Evolutionary conservation across 2,113 vertebrate species (phyloP), one percentile per base, ranked within the genome.

Genomic region (Dolichallabes microphthalmus): DNA sequence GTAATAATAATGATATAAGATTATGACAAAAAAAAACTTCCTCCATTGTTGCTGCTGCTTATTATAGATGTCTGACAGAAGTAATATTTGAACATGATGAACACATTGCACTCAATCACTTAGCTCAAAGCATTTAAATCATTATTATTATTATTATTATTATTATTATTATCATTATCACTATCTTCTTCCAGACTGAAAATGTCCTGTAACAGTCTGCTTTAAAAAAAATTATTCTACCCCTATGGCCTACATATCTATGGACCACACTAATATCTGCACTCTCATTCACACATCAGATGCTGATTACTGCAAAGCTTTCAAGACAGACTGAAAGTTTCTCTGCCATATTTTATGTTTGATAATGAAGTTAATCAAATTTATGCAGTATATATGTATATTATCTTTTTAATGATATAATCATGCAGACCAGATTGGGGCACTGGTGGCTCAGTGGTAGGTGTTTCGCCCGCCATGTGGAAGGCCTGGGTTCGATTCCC

Each of bases 281-380:
- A n/a, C 55, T 50, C 15, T 71, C 64, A 80, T 91, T 85, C 89
- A 89, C 58, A 89, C 87, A 45, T 45, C 45, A 45, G 45, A 45
- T 45, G 45, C 45, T 45, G 7, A 45, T 45, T 91, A 90, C 82
- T 92, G 90, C 88, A 92, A 91, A 92, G 90, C 91, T 92, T 94
- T 93, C 90, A 93, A 90, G 93, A 93, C 92, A 92, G 90, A 86
- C 91, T 92, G 93, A 93, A 92, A 92, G 92, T 92, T 92, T 93
- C 83, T 86, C 88, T 87, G 71, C 91, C 91, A 88, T 90, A 82
- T 60, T 90, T 83, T 87, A 55, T 91, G 89, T 64, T 58, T 15
- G 20, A 17, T 64, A 35, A 55, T 19, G 71, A 19, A 35, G 13
- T 57, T 85, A 39, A 80, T 71, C 20, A 14, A 13, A 57, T 55